phyloP scores from a whole-genome alignment of 1,140 invertebrate genomes.

The Pteromalus puparum region DNA sequence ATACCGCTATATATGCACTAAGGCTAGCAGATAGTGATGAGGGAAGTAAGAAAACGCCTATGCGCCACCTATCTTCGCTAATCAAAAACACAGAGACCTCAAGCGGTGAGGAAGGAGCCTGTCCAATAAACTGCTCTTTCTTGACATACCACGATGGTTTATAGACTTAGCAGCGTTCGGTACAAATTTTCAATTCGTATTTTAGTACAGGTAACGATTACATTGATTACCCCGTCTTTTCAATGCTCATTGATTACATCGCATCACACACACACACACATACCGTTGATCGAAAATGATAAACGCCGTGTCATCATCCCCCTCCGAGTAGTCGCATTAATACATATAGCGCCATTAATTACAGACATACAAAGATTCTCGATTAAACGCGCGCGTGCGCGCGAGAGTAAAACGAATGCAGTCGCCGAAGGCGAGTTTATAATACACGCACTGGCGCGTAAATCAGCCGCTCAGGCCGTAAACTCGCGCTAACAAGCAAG shows the following conservation, averaged over 20 bases:
- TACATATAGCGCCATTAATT: constrained; percentile 6
- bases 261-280: no score
- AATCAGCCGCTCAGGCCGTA: constrained; percentile 35
- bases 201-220: no score
- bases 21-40: no score
- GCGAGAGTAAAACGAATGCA: not conserved
- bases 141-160: no score
- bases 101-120: no score
- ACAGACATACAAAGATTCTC: constrained; percentile 27
- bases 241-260: not conserved
- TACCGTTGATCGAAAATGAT: not conserved
- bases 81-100: no score
- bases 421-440: not conserved
- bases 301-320: not conserved
- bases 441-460: not conserved
- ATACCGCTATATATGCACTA: no score
- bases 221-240: not conserved
- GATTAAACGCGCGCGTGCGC: constrained; percentile 20
- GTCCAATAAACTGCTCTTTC: no score
- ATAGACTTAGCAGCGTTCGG: no score
- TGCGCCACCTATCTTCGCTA: not conserved
- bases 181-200: no score
- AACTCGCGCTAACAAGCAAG: constrained; percentile 45
- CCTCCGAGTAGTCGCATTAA: not conserved
- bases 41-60: no score